Percentiles rank a stretch among this genome's conserved stretches.
Conservation (phyloP, 2,888 invertebrate species). For the Meteorus cinctellus region DNA sequence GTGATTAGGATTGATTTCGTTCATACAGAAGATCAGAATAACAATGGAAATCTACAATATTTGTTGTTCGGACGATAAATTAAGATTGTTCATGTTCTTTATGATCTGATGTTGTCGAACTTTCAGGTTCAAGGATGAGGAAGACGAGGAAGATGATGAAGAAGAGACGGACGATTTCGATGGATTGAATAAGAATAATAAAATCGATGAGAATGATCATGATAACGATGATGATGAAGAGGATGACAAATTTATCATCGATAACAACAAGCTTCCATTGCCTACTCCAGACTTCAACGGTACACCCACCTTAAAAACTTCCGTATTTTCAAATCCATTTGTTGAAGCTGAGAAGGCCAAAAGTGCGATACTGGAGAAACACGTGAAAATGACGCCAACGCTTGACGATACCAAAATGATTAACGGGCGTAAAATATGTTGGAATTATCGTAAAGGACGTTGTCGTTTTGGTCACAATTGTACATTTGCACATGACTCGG, state of each 20-base stretch:
- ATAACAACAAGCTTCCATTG: conserved; percentile 71
- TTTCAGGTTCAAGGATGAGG: conserved; percentile 69
- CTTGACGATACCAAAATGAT: conserved; percentile 83
- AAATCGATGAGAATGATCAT: conserved; percentile 47
- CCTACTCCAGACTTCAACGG: conserved; percentile 80
- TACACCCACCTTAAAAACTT: conserved; percentile 76
- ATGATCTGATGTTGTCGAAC: conserved; percentile 72
- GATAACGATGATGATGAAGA: conserved; percentile 49
- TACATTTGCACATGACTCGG: conserved; percentile 92
- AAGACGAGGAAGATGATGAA: conserved; percentile 54
- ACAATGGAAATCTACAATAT: conserved; percentile 40
- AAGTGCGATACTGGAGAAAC: conserved; percentile 89
- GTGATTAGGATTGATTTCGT: not conserved
- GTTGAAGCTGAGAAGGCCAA: conserved; percentile 90
- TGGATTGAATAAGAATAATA: conserved; percentile 31
- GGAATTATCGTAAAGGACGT: conserved; percentile 92
- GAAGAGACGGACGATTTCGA: conserved; percentile 45
- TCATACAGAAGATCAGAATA: not conserved
- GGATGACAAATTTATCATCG: conserved; percentile 61
- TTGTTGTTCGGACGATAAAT: conserved; percentile 40
- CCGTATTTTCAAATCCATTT: conserved; percentile 92
- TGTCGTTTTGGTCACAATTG: conserved; percentile 95
- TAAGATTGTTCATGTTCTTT: conserved; percentile 65
- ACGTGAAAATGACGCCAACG: conserved; percentile 90
- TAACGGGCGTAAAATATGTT: conserved; percentile 92